These are phyloP conservation scores for Callopanchax toddi DNA, from an alignment of 2,113 vertebrate species.

Conservation along the genomic window DNA sequence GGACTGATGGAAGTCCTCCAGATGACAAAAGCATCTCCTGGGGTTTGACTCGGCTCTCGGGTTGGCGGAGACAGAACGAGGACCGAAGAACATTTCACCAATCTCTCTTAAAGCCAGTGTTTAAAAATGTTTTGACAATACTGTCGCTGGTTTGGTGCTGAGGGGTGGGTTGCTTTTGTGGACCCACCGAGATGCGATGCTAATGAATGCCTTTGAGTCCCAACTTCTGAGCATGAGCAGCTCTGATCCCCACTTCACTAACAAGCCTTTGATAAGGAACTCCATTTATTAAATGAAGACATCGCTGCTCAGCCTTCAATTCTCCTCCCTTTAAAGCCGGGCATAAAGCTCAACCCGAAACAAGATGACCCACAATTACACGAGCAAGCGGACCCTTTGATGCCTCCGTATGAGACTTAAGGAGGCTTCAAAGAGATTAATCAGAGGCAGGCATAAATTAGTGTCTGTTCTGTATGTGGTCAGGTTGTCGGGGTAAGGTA, in stretches of 20 bases:
- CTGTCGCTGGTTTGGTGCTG: neutral
- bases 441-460: conserved; percentile 30
- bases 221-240: neutral
- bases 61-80: conserved; percentile 28
- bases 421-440: conserved; percentile 30
- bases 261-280: neutral
- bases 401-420: conserved; percentile 5
- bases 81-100: conserved; percentile 41
- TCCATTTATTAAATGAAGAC: conserved; percentile 5
- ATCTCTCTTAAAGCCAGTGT: conserved; percentile 7
- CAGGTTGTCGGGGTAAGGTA: conserved; percentile 58
- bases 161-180: neutral
- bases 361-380: conserved; percentile 17
- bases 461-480: conserved; percentile 34
- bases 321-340: neutral
- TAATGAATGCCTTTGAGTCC: conserved; percentile 6
- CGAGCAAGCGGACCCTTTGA: conserved; percentile 25
- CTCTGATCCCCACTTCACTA: neutral
- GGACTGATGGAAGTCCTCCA: conserved; percentile 66
- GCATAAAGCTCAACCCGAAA: neutral
- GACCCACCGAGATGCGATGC: conserved; percentile 5
- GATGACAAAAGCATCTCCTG: conserved; percentile 49
- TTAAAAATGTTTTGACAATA: neutral
- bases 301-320: neutral
- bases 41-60: conserved; percentile 15